Percentiles rank a stretch among this genome's conserved stretches.
Conservation (phyloP, 2,113 vertebrate species). For the Ictalurus furcatus region DNA sequence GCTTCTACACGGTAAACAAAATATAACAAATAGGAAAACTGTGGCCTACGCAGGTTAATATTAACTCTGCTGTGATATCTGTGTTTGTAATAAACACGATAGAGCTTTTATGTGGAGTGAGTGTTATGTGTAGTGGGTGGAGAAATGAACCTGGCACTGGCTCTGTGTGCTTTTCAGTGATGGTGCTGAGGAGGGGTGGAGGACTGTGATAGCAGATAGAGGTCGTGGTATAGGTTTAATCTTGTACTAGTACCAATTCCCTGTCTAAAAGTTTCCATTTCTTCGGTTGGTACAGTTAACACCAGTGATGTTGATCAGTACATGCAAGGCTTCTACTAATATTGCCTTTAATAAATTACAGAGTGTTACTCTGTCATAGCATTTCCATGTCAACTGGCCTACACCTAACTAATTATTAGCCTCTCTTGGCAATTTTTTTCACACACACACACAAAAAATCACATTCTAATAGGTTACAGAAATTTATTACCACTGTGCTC, state of each 20-base stretch:
- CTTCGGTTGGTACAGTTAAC: not conserved
- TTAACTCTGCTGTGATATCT: conserved; percentile 1
- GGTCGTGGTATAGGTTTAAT: not conserved
- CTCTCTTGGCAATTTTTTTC: not conserved
- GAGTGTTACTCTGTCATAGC: not conserved
- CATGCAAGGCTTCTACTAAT: not conserved
- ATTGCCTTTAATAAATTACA: not conserved
- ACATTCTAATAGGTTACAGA: not conserved
- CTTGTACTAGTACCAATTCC: not conserved
- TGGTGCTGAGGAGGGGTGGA: conserved; percentile 24
- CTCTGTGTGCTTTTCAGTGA: conserved; percentile 26
- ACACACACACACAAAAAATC: too few species aligned
- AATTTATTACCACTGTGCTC: not conserved
- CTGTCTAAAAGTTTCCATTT: not conserved
- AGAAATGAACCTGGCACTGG: not conserved
- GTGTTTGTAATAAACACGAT: not conserved
- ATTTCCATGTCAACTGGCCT: not conserved
- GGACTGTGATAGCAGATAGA: too few species aligned
- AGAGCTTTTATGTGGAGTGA: not conserved
- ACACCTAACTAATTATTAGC: not conserved
- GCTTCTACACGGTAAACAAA: conserved; percentile 12
- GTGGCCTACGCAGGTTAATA: conserved; percentile 2
- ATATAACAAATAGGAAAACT: conserved; percentile 16
- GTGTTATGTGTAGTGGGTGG: conserved; percentile 30
- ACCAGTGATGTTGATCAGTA: not conserved